Conservation (phyloP, 2,797 vertebrate genomes). For the Coregonus sp. region DNA sequence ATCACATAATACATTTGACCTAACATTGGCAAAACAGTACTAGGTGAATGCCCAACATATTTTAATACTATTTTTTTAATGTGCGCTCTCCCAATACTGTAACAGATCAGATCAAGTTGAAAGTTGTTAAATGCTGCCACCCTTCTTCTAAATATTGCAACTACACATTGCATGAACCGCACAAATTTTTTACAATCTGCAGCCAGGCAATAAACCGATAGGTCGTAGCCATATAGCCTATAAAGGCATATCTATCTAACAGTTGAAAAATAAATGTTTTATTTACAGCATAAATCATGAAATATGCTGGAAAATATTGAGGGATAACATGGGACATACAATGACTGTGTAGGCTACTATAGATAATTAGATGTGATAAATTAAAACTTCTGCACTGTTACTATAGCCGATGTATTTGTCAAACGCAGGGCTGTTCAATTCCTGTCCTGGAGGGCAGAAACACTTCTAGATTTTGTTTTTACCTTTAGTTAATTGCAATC, state of each 20-base stretch:
- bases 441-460: too few relatives aligned
- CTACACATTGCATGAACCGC: conserved; percentile 10
- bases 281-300: neutral
- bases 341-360: too few relatives aligned
- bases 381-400: too few relatives aligned
- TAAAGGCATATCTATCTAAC: neutral
- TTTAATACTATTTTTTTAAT: neutral
- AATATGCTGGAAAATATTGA: neutral
- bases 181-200: neutral
- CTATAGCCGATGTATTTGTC: too few relatives aligned
- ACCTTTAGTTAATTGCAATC: too few relatives aligned
- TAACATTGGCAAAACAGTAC: neutral
- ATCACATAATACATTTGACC: neutral
- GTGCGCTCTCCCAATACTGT: neutral
- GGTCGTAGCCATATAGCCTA: neutral
- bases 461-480: too few relatives aligned
- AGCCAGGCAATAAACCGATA: neutral
- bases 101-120: neutral
- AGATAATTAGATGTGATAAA: neutral
- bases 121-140: conserved; percentile 30
- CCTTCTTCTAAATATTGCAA: conserved; percentile 5
- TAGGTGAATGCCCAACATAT: neutral
- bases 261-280: neutral
- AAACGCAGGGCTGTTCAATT: too few relatives aligned
- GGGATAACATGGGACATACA: too few relatives aligned